Conservation (phyloP, 2,888 invertebrate species). For the Melipona bicolor region DNA sequence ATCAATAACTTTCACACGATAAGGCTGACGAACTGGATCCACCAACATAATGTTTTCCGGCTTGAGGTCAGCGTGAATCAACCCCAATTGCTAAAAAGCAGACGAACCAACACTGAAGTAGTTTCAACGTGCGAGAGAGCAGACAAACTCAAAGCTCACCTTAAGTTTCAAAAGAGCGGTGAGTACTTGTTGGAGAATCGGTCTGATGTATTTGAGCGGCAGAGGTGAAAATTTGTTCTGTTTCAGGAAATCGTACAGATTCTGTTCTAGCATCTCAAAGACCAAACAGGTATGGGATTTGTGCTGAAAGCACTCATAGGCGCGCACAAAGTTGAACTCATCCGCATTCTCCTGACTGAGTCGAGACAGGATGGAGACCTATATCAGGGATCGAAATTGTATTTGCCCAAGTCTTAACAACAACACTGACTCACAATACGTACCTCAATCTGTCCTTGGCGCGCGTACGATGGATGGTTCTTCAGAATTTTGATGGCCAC, state of each 20-base stretch:
- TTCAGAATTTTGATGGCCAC: slow-evolving; percentile 99
- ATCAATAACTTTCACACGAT: slow-evolving; percentile 99
- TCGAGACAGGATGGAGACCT: slow-evolving; percentile 95
- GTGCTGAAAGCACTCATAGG: slow-evolving; percentile 99
- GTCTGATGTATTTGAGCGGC: slow-evolving; percentile 98
- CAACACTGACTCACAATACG: neutral
- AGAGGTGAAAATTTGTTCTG: slow-evolving; percentile 99
- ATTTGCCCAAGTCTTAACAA: neutral
- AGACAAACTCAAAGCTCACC: slow-evolving; percentile 84
- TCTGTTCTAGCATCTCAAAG: slow-evolving; percentile 99
- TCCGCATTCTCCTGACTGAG: slow-evolving; percentile 99
- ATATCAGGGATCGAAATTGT: slow-evolving; percentile 43
- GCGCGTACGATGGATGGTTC: slow-evolving; percentile 99
- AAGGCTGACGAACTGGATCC: slow-evolving; percentile 98
- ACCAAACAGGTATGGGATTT: slow-evolving; percentile 99
- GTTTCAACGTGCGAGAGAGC: too few species aligned
- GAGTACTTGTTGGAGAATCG: slow-evolving; percentile 98
- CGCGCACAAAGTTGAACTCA: slow-evolving; percentile 99
- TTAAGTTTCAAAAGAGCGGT: slow-evolving; percentile 95
- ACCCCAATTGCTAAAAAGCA: slow-evolving; percentile 93
- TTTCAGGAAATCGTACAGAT: slow-evolving; percentile 99
- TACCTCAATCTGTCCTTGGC: slow-evolving; percentile 99
- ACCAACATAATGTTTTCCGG: slow-evolving; percentile 99
- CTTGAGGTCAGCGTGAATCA: slow-evolving; percentile 99
- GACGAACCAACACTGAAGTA: too few species aligned